Evolutionary conservation across 1,140 invertebrate genomes (phyloP).

Genomic region (Calephelis nemesis): DNA sequence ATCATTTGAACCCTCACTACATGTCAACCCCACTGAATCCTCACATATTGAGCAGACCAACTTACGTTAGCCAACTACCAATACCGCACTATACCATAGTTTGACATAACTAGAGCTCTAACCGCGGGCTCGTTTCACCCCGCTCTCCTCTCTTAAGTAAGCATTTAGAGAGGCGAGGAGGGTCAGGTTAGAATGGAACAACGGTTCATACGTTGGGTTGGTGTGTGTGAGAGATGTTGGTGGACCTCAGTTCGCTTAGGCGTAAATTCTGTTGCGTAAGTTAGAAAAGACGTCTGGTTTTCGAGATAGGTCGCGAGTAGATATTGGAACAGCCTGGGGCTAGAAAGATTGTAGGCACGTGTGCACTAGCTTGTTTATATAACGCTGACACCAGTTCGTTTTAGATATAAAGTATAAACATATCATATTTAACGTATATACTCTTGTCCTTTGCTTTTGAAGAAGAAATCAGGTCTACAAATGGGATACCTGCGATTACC

Average conservation of each 20-base stretch:
- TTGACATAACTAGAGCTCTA: conserved; percentile 70
- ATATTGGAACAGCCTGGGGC: conserved; percentile 50
- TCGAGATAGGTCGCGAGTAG: conserved; percentile 60
- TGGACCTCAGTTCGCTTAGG: conserved; percentile 72
- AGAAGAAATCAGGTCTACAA: no score
- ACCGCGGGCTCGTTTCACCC: conserved; percentile 57
- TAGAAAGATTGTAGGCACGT: conserved; percentile 35
- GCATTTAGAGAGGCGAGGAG: conserved; percentile 41
- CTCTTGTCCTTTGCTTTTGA: no score
- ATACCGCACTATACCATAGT: conserved; percentile 75
- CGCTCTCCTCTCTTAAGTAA: conserved; percentile 44
- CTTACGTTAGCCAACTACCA: conserved; percentile 47
- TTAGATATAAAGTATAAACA: no score
- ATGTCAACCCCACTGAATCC: conserved; percentile 35
- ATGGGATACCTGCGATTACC: no score
- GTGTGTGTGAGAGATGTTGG: conserved; percentile 73
- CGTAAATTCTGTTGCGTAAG: conserved; percentile 78
- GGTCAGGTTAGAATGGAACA: conserved; percentile 37
- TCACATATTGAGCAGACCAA: conserved; percentile 38
- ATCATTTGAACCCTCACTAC: conserved; percentile 34
- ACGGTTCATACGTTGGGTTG: conserved; percentile 62
- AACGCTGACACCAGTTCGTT: background rate
- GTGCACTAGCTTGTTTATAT: conserved; percentile 4
- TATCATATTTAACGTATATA: no score
- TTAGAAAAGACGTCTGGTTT: conserved; percentile 71